Evolutionary conservation across 2,113 vertebrate genomes (phyloP).

Genomic region (Illadopsis cleaveri): DNA sequence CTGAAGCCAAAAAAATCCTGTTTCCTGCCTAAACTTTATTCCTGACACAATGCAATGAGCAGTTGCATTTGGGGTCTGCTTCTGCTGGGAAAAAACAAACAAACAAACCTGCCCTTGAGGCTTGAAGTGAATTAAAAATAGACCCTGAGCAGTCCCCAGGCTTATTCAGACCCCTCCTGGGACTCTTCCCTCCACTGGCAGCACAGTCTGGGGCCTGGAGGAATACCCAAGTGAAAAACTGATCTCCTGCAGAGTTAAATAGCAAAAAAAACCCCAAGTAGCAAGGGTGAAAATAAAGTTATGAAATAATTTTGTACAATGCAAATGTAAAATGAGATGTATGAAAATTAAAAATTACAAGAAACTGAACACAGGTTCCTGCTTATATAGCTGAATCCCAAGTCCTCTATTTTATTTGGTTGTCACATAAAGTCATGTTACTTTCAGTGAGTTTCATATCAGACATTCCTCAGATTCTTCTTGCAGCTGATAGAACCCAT

Average conservation of each 20-base stretch:
- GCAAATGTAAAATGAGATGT: not conserved
- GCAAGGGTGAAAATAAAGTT: not conserved
- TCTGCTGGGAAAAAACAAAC: not conserved
- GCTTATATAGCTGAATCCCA: not conserved
- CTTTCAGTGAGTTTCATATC: not conserved
- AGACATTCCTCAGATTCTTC: not conserved
- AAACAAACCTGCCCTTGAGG: not conserved
- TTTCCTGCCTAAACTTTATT: not conserved
- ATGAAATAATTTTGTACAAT: not conserved
- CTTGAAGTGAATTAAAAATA: not conserved
- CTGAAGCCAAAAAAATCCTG: not conserved
- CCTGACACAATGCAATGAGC: not conserved
- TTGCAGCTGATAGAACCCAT: not conserved
- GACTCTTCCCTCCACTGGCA: not conserved
- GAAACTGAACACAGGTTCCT: not conserved
- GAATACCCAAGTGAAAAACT: not conserved
- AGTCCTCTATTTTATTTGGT: not conserved
- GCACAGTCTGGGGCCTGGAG: not conserved
- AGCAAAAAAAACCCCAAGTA: not conserved
- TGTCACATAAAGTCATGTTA: not conserved
- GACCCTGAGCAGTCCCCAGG: not conserved
- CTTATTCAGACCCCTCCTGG: not conserved
- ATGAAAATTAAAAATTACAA: not conserved
- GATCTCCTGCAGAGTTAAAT: not conserved
- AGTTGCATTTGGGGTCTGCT: not conserved